Percentiles rank a stretch among this genome's conserved stretches.
These are phyloP conservation scores for Spodoptera littoralis DNA, from an alignment of 2,888 invertebrate species.

Conservation along the genomic window DNA sequence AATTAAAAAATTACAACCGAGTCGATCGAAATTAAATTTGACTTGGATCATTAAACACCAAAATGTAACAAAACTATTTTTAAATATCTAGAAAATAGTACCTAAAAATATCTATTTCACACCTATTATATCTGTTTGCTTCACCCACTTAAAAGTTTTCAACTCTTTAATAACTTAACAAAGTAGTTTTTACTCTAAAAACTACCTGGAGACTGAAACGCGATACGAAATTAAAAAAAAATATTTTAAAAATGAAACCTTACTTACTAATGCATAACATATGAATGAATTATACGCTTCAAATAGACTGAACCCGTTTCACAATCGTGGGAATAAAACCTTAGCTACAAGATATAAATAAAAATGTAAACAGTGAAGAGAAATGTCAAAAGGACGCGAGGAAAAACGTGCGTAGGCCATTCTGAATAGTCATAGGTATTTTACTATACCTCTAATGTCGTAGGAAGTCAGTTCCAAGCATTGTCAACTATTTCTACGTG, in stretches of 20 bases:
- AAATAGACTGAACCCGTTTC: not conserved
- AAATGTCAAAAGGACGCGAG: not conserved
- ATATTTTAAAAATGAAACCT: not conserved
- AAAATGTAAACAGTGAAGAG: not conserved
- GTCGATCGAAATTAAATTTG: too few species aligned
- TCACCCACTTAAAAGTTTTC: conserved; percentile 6
- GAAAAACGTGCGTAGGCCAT: not conserved
- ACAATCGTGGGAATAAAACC: conserved; percentile 20
- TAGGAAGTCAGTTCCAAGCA: conserved; percentile 15
- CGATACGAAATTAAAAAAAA: conserved; percentile 21
- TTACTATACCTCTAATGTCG: too few species aligned
- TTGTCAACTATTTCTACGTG: not conserved
- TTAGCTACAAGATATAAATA: not conserved
- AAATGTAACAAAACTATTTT: too few species aligned
- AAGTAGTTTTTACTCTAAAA: conserved; percentile 2
- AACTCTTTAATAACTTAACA: conserved; percentile 21
- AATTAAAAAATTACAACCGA: too few species aligned
- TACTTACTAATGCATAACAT: conserved; percentile 21
- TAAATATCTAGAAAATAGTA: too few species aligned
- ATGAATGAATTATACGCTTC: conserved; percentile 11
- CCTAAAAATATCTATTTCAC: too few species aligned
- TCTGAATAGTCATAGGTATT: too few species aligned
- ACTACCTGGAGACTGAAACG: not conserved
- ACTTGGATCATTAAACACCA: too few species aligned
- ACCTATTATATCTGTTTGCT: not conserved